Evolutionary conservation across 2,888 invertebrate species (phyloP).

Genomic region (Chaitophorus viminalis): DNA sequence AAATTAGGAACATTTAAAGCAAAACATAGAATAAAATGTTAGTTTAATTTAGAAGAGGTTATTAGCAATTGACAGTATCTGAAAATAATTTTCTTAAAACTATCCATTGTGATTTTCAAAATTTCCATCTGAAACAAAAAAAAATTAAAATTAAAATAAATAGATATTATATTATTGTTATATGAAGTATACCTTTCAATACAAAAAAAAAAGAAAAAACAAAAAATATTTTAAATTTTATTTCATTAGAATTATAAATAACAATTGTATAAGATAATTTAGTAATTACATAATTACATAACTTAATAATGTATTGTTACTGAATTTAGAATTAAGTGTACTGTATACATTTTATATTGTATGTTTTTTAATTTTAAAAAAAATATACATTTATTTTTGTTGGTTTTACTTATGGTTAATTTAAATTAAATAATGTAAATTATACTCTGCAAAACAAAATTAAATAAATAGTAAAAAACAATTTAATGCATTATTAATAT

Average conservation of each 20-base stretch:
- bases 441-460: too few species aligned
- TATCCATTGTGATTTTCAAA: background rate
- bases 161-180: background rate
- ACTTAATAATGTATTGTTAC: too few species aligned
- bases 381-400: too few species aligned
- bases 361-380: too few species aligned
- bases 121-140: conserved; percentile 43
- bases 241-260: too few species aligned
- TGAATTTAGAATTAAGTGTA: too few species aligned
- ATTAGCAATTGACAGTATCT: conserved; percentile 32
- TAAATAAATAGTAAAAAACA: too few species aligned
- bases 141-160: background rate
- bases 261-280: background rate
- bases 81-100: conserved; percentile 16
- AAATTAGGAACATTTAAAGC: conserved; percentile 59
- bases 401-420: too few species aligned
- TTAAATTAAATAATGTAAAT: too few species aligned
- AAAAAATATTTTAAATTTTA: background rate
- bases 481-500: too few species aligned
- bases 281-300: too few species aligned
- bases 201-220: background rate
- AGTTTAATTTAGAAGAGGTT: conserved; percentile 37
- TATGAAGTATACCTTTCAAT: background rate
- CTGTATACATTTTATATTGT: too few species aligned
- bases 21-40: conserved; percentile 55